These are phyloP conservation scores for Pelochelys cantorii DNA, from an alignment of 2,797 vertebrate genomes.

Conservation along the genomic window DNA sequence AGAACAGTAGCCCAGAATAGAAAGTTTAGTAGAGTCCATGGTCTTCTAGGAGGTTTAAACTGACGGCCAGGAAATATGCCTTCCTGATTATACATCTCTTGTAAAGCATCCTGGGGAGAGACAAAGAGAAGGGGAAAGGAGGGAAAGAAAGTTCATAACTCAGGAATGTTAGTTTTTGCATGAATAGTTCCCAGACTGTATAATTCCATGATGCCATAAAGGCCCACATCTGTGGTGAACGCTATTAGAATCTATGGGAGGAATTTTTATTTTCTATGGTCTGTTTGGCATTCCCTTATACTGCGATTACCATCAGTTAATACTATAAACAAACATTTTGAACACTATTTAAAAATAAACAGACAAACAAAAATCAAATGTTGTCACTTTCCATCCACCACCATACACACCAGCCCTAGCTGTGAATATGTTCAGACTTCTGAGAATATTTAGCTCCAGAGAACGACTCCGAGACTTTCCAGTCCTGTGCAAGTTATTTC, in stretches of 20 bases:
- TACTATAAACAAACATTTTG: neutral
- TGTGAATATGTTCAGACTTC: neutral
- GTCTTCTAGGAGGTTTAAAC: conserved; percentile 87
- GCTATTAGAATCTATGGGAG: neutral
- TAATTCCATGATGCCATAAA: neutral
- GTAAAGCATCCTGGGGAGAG: conserved; percentile 90
- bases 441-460: neutral
- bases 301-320: accelerated
- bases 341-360: conserved; percentile 1
- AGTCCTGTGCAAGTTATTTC: neutral
- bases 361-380: neutral
- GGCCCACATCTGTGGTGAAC: neutral
- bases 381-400: neutral
- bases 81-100: conserved; percentile 92
- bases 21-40: conserved; percentile 96
- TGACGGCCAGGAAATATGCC: conserved; percentile 91
- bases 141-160: neutral
- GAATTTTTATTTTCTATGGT: neutral
- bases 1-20: conserved; percentile 95
- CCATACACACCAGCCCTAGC: neutral
- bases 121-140: neutral
- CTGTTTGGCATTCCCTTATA: neutral
- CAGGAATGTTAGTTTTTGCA: neutral
- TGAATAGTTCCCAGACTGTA: neutral
- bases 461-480: neutral